Conservation (phyloP, 2,113 vertebrate species). For the Sylvia atricapilla region DNA sequence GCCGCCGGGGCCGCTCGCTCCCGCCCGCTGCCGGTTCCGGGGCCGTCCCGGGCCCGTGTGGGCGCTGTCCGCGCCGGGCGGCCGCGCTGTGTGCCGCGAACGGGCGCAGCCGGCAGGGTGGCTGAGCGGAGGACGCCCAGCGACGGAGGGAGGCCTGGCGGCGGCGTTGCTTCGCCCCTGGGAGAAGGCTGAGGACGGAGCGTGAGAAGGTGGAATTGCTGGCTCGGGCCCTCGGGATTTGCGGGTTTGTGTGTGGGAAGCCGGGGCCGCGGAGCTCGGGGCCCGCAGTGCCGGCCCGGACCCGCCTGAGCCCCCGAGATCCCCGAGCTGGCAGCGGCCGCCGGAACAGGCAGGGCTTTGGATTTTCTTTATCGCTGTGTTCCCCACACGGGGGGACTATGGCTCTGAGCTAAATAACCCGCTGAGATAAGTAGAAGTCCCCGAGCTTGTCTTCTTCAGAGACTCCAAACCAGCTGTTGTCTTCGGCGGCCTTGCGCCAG, state of each 20-base stretch:
- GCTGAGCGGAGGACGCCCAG: rapidly evolving
- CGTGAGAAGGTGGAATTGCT: rapidly evolving
- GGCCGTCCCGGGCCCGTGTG: too few species aligned
- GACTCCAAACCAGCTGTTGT: neutral
- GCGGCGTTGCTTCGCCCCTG: rapidly evolving
- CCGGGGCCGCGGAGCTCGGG: neutral
- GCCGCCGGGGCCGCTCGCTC: neutral
- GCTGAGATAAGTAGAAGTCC: neutral
- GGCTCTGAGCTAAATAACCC: neutral
- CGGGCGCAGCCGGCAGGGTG: rapidly evolving
- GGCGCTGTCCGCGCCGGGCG: rapidly evolving
- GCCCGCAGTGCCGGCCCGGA: neutral
- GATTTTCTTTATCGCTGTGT: neutral
- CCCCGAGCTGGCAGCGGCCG: too few species aligned
- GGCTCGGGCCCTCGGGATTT: neutral
- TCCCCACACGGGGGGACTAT: rapidly evolving
- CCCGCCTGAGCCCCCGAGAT: too few species aligned
- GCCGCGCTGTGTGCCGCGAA: rapidly evolving
- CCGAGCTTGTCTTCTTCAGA: neutral
- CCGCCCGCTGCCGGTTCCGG: rapidly evolving
- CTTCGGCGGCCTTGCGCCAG: rapidly evolving
- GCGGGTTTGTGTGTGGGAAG: too few species aligned
- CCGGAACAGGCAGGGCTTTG: rapidly evolving
- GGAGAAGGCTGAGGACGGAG: neutral
- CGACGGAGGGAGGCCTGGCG: too few species aligned